These are phyloP conservation scores for Pardosa pseudoannulata DNA, from an alignment of 2,888 invertebrate species.

Conservation along the genomic window DNA sequence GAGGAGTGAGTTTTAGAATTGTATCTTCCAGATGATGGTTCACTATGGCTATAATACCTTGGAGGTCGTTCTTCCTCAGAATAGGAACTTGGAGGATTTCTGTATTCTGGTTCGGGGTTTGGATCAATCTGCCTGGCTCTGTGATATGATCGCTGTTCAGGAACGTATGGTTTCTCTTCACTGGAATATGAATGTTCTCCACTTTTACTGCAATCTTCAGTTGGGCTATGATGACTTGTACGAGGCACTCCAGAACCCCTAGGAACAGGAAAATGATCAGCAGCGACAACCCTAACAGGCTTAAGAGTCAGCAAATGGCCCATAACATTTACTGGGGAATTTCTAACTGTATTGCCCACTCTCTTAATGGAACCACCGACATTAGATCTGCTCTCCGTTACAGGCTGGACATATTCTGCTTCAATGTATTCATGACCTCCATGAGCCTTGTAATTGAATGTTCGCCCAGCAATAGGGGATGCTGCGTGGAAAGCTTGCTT, in stretches of 20 bases:
- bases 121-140: neutral
- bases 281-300: conserved; percentile 13
- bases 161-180: neutral
- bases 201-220: conserved; percentile 2
- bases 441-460: neutral
- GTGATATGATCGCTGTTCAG: neutral
- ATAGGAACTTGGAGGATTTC: conserved; percentile 7
- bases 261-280: neutral
- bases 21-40: conserved; percentile 1
- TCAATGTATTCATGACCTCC: neutral
- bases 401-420: too few relatives aligned
- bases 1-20: neutral
- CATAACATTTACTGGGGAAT: neutral
- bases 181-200: neutral
- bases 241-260: neutral
- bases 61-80: neutral
- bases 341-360: neutral
- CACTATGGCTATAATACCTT: conserved; percentile 1
- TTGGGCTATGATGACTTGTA: neutral
- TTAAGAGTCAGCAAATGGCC: conserved; percentile 13
- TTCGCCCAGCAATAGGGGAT: neutral
- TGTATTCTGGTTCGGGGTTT: conserved; percentile 20
- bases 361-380: neutral
- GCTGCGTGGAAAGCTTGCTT: conserved; percentile 3
- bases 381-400: neutral